Percentiles rank a stretch among this genome's conserved stretches.
phyloP scores from a whole-genome alignment of 2,113 vertebrate species.

The Tragelaphus strepsiceros region DNA sequence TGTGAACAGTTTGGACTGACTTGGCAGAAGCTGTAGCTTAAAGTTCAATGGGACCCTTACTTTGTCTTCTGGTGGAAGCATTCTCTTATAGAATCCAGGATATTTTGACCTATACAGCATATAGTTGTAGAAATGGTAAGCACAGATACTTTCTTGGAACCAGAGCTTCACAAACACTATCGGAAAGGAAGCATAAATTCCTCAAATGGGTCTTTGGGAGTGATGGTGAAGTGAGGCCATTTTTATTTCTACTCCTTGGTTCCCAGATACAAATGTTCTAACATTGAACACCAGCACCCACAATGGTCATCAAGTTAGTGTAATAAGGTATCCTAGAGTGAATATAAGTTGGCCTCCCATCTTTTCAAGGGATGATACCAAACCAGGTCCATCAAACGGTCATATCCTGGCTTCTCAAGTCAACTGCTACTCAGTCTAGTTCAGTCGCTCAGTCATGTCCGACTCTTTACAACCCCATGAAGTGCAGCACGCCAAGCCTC shows the following conservation, averaged over 20 bases:
- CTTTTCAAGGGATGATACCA: neutral
- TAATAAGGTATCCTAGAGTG: neutral
- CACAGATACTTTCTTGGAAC: neutral
- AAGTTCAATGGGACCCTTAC: neutral
- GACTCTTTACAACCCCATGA: fast-evolving
- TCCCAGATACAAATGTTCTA: neutral
- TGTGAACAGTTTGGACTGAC: neutral
- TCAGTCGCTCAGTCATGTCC: fast-evolving
- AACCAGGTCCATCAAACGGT: neutral
- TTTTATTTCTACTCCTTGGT: neutral
- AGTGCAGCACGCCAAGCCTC: too few relatives aligned
- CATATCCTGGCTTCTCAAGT: neutral
- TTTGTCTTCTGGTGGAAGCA: neutral
- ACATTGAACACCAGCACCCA: neutral
- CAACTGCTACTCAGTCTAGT: neutral
- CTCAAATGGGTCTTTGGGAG: neutral
- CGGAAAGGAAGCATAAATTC: neutral
- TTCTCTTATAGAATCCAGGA: neutral
- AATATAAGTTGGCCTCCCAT: neutral
- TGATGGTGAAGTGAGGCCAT: neutral
- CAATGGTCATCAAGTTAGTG: neutral
- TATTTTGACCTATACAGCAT: neutral
- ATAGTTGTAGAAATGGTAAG: neutral
- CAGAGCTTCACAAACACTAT: neutral
- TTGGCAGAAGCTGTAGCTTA: neutral